Evolutionary conservation across 23 tunicate genomes (phyloP), one percentile per base, ranked within the genome.

Genomic region (Ciona savignyi): DNA sequence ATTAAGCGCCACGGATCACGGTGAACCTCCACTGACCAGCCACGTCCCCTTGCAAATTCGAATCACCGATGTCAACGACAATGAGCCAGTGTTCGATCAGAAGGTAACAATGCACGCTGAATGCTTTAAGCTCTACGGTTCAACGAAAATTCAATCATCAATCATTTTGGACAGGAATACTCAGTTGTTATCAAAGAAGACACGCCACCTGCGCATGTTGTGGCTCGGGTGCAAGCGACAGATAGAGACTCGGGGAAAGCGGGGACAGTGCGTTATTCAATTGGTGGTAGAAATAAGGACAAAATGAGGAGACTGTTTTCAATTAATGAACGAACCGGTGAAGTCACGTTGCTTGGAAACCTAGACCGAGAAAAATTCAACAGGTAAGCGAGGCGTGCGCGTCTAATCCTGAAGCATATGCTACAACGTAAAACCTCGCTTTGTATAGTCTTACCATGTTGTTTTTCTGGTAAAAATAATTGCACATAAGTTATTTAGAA

Each of bases 351-450:
- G 74, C 72, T 4, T 1, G 35, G 65, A 34, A 23, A 29, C 3
- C 56, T 85, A 35, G 90, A 85, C 63, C 64, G 90, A 33, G 83
- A 85, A 78, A 26, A 63, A 24, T 32, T 51, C 23, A 81, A 78
- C 62, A 67, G 73, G 90, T 85, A 71, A 70, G 77, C 27, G 2
- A 26, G 31, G 66, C 34, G 23, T 20, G 29, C 29, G 4, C 19
- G n/a, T 20, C 56, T 69, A 28, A 15, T 11, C 60, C 60, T 6
- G 56, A 25, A 25, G 19, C 11, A 28, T 30, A 9, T 72, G 64
- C 3, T 72, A 3, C 20, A 11, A 48, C 26, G 64, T 35, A 25
- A 23, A 15, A 35, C n/a, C n/a, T n/a, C n/a, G n/a, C n/a, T n/a
- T n/a, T n/a, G n/a, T n/a, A n/a, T n/a, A n/a, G n/a, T n/a, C n/a